phyloP scores from a whole-genome alignment of 2,888 invertebrate genomes.

The Erebia ligea region DNA sequence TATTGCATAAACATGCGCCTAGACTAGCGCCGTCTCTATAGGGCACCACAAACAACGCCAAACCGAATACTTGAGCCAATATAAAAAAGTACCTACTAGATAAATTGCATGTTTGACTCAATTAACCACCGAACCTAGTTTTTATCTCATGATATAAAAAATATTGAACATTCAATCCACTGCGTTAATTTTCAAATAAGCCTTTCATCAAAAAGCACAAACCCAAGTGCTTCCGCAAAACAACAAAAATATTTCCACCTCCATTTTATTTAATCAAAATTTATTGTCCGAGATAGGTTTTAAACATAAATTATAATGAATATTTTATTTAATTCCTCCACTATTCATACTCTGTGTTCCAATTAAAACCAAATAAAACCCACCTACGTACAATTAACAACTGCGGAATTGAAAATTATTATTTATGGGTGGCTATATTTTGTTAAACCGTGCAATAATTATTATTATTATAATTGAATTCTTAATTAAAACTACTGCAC shows the following conservation, averaged over 20 bases:
- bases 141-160: background rate
- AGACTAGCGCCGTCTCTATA: no score
- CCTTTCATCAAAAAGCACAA: background rate
- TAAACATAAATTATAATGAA: conserved; percentile 11
- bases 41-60: no score
- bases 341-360: background rate
- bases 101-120: no score
- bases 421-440: conserved; percentile 6
- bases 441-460: conserved; percentile 13
- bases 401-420: conserved; percentile 22
- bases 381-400: conserved; percentile 18
- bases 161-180: background rate
- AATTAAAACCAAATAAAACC: conserved; percentile 10
- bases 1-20: no score
- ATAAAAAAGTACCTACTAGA: no score
- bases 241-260: background rate
- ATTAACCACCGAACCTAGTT: background rate
- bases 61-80: no score
- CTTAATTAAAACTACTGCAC: conserved; percentile 13
- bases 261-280: background rate
- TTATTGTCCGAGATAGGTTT: conserved; percentile 4
- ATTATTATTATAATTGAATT: conserved; percentile 19
- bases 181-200: background rate
- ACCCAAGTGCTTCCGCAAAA: background rate
- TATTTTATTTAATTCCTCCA: conserved; percentile 14